Evolutionary conservation across 2,888 invertebrate genomes (phyloP).

Genomic region (Hymenopus coronatus): DNA sequence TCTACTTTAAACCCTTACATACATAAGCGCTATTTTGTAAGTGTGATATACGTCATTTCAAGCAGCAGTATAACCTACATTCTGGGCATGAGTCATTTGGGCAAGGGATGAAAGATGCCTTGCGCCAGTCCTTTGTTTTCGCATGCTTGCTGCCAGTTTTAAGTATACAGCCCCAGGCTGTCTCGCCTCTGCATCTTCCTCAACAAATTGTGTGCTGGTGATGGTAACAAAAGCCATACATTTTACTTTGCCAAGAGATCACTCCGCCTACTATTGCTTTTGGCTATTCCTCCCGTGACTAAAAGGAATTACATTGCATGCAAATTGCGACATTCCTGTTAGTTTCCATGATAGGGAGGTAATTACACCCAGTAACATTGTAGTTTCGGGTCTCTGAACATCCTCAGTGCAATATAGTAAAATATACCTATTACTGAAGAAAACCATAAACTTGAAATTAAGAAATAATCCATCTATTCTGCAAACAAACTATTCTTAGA

Average conservation of each 20-base stretch:
- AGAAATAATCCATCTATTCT: no score
- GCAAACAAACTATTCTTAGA: no score
- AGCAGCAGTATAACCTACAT: not conserved
- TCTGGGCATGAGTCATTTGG: not conserved
- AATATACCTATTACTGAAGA: no score
- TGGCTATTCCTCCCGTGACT: not conserved
- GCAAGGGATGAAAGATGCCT: not conserved
- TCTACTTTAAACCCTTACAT: no score
- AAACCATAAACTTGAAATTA: no score
- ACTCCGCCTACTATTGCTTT: not conserved
- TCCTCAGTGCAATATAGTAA: no score
- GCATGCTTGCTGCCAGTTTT: not conserved
- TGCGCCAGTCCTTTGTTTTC: not conserved
- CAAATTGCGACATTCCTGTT: no score
- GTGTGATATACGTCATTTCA: not conserved
- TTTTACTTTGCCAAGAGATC: not conserved
- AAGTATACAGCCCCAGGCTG: not conserved
- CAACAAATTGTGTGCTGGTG: not conserved
- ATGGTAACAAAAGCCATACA: not conserved
- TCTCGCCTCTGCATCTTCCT: not conserved
- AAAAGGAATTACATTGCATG: not conserved
- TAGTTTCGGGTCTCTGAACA: no score
- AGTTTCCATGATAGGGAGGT: no score
- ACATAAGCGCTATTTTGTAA: not conserved
- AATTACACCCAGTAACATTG: no score